Evolutionary conservation across 1,140 invertebrate genomes (phyloP), one percentile per base, ranked within the genome.

Genomic region (Drosophila sp.): DNA sequence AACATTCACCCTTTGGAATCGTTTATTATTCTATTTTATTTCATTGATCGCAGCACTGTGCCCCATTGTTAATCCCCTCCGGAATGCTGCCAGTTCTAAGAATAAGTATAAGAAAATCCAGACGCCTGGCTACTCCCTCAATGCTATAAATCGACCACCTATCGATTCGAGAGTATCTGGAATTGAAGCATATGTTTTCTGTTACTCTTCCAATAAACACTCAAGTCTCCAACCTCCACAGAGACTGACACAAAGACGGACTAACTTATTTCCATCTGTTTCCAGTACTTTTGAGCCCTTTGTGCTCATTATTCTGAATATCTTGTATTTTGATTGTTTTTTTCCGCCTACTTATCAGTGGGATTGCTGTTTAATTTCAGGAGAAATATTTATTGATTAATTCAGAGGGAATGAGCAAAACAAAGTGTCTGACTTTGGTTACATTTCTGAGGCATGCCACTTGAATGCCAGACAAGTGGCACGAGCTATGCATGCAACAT

Each of bases 351-450:
- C 18, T 50, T 58, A 41, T 18, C 36, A 43, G 9, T 53, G 21
- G 54, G 43, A 50, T 18, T 48, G 41, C 80, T 72, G 80, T 65
- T 79, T 70, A 76, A 80, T 73, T 70, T 75, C 56, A 54, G 72
- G 58, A 54, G 69, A 50, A 18, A 69, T 78, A 82, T 87, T 82
- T 82, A 86, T 86, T 76, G 78, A 86, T 84, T 80, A 58, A 65
- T 38, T 56, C 46, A 61, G 58, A 69, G 57, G 58, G 62, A 48
- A 53, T 29, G 16, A 43, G 1, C 16, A 13, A 58, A 21, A 18
- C 14, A 45, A 53, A 40, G 53, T 5, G 18, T 14, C 16, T 25
- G 36, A 7, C 18, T 34, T 38, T 6, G 4, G n/a, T 38, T 27
- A 14, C 11, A 34, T 72, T 48, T 63, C 67, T 65, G 54, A 65